Base-by-base conservation (phyloP, 2,888 invertebrate genomes). In the Macaria notata region DNA sequence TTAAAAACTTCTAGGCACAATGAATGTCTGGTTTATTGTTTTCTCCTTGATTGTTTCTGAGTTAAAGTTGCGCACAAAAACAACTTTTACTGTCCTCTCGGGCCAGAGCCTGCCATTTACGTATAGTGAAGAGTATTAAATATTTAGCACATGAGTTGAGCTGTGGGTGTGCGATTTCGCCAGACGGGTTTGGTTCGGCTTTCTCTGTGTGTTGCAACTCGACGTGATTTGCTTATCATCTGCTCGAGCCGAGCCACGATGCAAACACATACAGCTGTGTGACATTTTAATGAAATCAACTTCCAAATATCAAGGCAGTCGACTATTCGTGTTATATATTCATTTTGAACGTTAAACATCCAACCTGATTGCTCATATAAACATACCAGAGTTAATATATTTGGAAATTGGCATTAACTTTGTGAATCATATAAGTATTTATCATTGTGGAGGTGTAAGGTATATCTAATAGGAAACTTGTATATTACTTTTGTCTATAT, bases 121-220 rank as follows among this genome's bases (percentile, higher is more conserved):
- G 61, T 68, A 41, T 41, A 74, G 76, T 70, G 78, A 61, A 76
- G 76, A 75, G 77, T 76, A 77, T 77, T 62, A 75, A 73, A 81
- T 76, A 87, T 88, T 89, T 84, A 84, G 87, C 88, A 83, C 87
- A 83, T 76, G 73, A 71, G 78, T 69, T 76, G 73, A 71, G 78
- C 69, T 75, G 90, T 89, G 86, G 88, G 90, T 79, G 88, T 83
- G 44, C 50, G 86, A 86, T 89, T 90, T 90, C 88, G 84, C 88
- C 88, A 88, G 83, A 73, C 81, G 73, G 78, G 62, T 73, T 73
- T 79, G 78, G 62, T 73, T 72, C 79, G 72, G 84, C 90, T 91
- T 90, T 91, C 90, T 87, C 89, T 78, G 70, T 68, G 71, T 85
- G 83, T 86, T 81, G 86, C 79, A 85, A 88, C 54, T 65, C 63